Base-by-base conservation (phyloP, 1,140 invertebrate genomes). In the Drosophila equinoxialis region DNA sequence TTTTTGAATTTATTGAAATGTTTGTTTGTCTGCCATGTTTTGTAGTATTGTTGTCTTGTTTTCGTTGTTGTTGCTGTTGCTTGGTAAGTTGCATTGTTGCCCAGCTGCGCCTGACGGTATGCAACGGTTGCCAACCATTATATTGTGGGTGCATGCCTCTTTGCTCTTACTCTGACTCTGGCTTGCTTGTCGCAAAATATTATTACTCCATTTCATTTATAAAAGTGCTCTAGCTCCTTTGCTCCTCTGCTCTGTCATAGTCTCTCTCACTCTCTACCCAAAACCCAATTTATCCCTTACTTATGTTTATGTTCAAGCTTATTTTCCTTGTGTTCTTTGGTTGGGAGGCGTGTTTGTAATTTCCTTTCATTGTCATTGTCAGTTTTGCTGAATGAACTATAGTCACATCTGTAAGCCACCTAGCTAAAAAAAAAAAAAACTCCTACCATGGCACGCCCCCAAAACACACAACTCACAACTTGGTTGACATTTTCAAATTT, bases 131-230 rank as follows among this genome's bases (percentile, higher is more conserved):
- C 73, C 26, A 42, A 61, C 45, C 57, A 68, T 79, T 68, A 65
- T 76, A 65, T 76, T 57, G 37, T 39, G 30, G 48, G 58, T 75
- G 41, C 74, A 63, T 77, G 42, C 23, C 48, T 42, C 33, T 42
- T 20, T 57, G 41, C 20, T 54, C 13, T 20, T 64, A 13, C 62
- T 76, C 75, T 75, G 65, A 6, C 45, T 20, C 11, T 48, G 82
- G 79, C 83, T 89, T 84, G 82, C 83, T 89, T 89, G 84, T 89
- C 80, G 61, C 77, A 89, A 89, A 89, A 89, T 89, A 89, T 89
- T 89, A 89, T 89, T 90, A 90, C 85, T 89, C 84, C 85, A 89
- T 89, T 89, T 89, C 84, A 89, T 89, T 89, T 89, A 90, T 85
- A 89, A 89, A 74, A 89, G 84, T 89, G 83, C 82, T 37, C 54